Evolutionary conservation across 2,113 vertebrate species (phyloP).

Genomic region (Antigone vipio): DNA sequence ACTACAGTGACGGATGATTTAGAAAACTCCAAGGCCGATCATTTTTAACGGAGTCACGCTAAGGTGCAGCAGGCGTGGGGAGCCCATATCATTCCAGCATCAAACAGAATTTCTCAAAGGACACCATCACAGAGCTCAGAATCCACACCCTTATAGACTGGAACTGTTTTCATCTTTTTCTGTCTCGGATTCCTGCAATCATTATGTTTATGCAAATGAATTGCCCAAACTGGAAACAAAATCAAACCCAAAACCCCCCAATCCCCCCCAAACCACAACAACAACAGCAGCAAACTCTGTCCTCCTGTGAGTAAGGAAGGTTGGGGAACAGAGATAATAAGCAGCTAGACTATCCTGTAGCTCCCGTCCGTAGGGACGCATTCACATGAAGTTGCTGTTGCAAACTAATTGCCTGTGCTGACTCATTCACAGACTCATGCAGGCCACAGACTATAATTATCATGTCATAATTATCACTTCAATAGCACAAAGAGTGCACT

Average conservation of each 20-base stretch:
- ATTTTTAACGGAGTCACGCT: background rate
- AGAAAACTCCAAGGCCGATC: background rate
- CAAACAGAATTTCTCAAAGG: background rate
- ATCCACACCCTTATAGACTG: background rate
- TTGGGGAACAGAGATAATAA: background rate
- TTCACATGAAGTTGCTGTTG: slow-evolving; percentile 9
- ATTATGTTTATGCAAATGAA: background rate
- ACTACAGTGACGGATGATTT: background rate
- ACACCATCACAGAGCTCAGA: background rate
- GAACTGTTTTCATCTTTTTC: background rate
- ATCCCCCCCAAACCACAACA: background rate
- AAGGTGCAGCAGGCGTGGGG: background rate
- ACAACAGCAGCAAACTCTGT: background rate
- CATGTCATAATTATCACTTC: slow-evolving; percentile 69
- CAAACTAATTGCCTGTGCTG: slow-evolving; percentile 57
- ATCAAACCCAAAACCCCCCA: rapidly evolving
- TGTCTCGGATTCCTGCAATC: background rate
- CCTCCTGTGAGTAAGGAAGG: background rate
- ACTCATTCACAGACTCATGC: slow-evolving; percentile 46
- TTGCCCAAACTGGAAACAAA: background rate
- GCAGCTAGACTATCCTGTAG: background rate
- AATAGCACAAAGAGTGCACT: slow-evolving; percentile 48
- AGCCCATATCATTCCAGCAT: background rate
- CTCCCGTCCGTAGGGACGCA: background rate
- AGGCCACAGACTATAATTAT: slow-evolving; percentile 59